Evolutionary conservation across 2,797 vertebrate genomes (phyloP), one percentile per base, ranked within the genome.

Genomic region (Lepus townsendii): DNA sequence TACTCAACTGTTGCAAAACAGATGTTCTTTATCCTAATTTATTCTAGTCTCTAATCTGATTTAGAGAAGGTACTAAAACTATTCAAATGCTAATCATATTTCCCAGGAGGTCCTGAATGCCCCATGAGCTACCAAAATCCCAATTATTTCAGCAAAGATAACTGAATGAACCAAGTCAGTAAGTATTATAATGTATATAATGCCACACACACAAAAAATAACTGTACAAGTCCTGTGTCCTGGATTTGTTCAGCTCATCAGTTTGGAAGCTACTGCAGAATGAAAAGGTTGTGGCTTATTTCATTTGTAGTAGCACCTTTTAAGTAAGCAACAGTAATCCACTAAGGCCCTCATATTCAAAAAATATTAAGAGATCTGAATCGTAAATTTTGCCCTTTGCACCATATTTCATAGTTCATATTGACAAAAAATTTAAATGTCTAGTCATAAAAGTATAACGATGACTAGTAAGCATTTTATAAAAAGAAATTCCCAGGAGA

Each of bases 11-110:
- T 68, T 90, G 76, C 76, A 91, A 79, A 95, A 89, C 27, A 84
- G 30, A 26, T 35, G 71, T 65, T 79, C 79, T 94, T 95, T 94
- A 92, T 50, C 79, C 91, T 87, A n/a, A 93, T 91, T 95, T 94
- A 82, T 17, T 38, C 35, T 91, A 50, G 19, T 69, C 27, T 79
- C 60, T 73, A 73, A 91, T 20, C 68, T 92, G 88, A 94, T 83
- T 84, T 20, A 57, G 14, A 84, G 19, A 30, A 73, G 35, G 35
- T 13, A 77, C 52, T 88, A 88, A 84, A 88, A 68, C 60, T 78
- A 91, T 5, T 42, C 85, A 93, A 73, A 85, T 68, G 26, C 11
- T 13, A 88, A 73, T 52, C 35, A 79, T 24, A 12, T 71, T 89
- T 96, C 66, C 26, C 62, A 73, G 7, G 47, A 69, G 27, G 57